A percentile compares a stretch with the other conserved stretches of the same genome.
Evolutionary conservation across 1,140 invertebrate genomes (phyloP).

Genomic region (Paraescarpia echinospica): DNA sequence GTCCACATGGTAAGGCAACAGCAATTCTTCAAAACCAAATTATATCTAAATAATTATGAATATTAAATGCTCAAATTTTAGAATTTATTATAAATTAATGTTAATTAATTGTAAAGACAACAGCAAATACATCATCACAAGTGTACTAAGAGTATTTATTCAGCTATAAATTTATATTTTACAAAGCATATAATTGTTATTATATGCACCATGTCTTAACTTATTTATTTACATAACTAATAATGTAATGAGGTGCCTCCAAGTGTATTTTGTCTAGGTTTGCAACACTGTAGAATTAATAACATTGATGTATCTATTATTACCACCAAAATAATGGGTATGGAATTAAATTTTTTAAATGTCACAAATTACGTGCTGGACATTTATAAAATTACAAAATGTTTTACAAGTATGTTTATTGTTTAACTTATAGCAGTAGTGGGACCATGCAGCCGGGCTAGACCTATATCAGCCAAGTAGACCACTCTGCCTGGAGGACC

Average conservation of each 20-base stretch:
- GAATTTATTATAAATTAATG: not conserved
- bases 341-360: not conserved
- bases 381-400: not conserved
- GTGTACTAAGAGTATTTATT: not conserved
- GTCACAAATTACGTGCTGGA: not conserved
- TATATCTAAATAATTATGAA: constrained; percentile 5
- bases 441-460: not conserved
- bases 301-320: no score
- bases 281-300: no score
- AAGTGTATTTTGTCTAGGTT: no score
- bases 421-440: not conserved
- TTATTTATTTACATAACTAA: no score
- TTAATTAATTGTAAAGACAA: not conserved
- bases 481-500: not conserved
- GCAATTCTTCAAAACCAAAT: not conserved
- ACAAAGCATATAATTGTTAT: not conserved
- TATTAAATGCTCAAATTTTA: not conserved
- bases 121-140: not conserved
- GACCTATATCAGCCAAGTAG: not conserved
- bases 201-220: no score
- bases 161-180: not conserved
- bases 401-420: not conserved
- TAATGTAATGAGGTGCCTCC: not conserved
- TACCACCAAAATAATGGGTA: not conserved
- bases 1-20: not conserved